Conservation (phyloP, 2,113 vertebrate species). For the Dascyllus trimaculatus region DNA sequence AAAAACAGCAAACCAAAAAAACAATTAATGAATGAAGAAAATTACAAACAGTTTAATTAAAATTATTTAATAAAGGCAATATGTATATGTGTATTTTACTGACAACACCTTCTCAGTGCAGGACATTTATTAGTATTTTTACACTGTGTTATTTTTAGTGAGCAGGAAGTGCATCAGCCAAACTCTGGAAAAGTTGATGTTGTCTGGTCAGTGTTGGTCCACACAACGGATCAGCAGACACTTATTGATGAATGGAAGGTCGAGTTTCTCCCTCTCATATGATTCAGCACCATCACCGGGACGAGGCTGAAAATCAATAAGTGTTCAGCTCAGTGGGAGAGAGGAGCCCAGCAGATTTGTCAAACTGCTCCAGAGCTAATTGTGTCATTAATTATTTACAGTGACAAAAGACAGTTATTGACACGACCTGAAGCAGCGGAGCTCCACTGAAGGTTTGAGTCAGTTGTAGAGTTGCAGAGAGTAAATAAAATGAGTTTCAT, state of each 20-base stretch:
- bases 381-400: slow-evolving; percentile 79
- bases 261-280: slow-evolving; percentile 14
- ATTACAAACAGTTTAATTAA: background rate
- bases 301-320: slow-evolving; percentile 63
- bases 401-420: slow-evolving; percentile 63
- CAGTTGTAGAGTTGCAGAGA: background rate
- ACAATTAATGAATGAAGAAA: too few species aligned
- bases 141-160: too few species aligned
- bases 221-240: background rate
- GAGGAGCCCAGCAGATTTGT: slow-evolving; percentile 38
- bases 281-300: slow-evolving; percentile 45
- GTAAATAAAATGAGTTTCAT: too few species aligned
- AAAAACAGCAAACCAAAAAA: too few species aligned
- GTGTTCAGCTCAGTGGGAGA: slow-evolving; percentile 32
- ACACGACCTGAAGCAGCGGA: slow-evolving; percentile 26
- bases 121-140: background rate
- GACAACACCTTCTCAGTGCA: too few species aligned
- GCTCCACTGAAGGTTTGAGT: background rate
- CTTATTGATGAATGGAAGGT: background rate
- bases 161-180: too few species aligned
- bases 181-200: background rate
- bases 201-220: background rate
- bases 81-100: too few species aligned
- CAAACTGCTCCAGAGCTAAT: slow-evolving; percentile 65
- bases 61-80: too few species aligned